A percentile compares a stretch with the other conserved stretches of the same genome.
phyloP scores from a whole-genome alignment of 2,888 invertebrate species.

The Eilema sororculum region DNA sequence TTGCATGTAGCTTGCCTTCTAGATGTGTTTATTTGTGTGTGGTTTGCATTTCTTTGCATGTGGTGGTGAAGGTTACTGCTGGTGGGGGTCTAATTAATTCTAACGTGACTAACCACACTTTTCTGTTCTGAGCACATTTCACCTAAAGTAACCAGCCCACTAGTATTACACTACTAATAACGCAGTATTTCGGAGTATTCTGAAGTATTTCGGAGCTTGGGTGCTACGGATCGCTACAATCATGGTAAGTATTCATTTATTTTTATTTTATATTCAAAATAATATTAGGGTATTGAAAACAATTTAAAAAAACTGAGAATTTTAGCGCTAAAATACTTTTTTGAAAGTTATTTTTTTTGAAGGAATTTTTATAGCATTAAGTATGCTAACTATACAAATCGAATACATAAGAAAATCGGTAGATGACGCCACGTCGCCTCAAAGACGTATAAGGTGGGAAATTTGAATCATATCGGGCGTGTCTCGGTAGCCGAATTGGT shows the following conservation, averaged over 20 bases:
- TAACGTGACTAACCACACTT: slow-evolving; percentile 74
- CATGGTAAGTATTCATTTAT: slow-evolving; percentile 50
- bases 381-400: too few species aligned
- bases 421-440: too few species aligned
- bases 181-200: slow-evolving; percentile 13
- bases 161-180: slow-evolving; percentile 59
- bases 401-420: too few species aligned
- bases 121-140: slow-evolving; percentile 79
- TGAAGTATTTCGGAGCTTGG: slow-evolving; percentile 15
- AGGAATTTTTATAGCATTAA: too few species aligned
- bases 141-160: slow-evolving; percentile 78
- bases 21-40: neutral
- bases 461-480: too few species aligned
- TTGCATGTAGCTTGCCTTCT: neutral
- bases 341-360: too few species aligned
- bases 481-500: too few species aligned
- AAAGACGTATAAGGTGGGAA: too few species aligned
- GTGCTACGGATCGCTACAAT: slow-evolving; percentile 33
- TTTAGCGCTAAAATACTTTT: neutral
- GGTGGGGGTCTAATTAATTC: slow-evolving; percentile 51
- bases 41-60: slow-evolving; percentile 9
- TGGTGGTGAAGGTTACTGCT: slow-evolving; percentile 33
- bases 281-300: neutral
- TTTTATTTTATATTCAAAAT: neutral
- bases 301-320: neutral